Evolutionary conservation across 1,140 invertebrate species (phyloP).

Genomic region (Formica selysi): DNA sequence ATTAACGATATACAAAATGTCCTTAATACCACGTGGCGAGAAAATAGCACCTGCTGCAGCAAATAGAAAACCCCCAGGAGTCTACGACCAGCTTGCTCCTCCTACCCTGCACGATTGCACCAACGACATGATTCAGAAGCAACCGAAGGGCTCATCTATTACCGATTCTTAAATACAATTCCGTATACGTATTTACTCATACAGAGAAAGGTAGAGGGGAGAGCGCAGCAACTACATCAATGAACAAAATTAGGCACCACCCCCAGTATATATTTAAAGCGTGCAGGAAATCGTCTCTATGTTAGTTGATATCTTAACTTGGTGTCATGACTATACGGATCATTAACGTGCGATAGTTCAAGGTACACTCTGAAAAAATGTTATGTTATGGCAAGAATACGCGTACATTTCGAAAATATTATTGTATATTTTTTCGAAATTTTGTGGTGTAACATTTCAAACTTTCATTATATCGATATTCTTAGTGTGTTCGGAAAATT

Average conservation of each 20-base stretch:
- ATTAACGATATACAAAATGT: background rate
- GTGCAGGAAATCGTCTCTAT: constrained; percentile 59
- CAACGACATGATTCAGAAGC: constrained; percentile 37
- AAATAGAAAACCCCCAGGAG: background rate
- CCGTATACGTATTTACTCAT: constrained; percentile 53
- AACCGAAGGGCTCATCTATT: constrained; percentile 35
- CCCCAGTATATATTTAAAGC: constrained; percentile 73
- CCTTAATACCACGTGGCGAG: background rate
- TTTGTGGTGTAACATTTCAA: background rate
- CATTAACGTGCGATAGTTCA: background rate
- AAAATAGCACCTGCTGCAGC: background rate
- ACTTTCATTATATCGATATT: background rate
- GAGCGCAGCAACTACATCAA: constrained; percentile 4
- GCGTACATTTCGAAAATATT: background rate
- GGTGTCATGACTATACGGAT: background rate
- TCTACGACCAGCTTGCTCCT: constrained; percentile 35
- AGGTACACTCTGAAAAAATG: background rate
- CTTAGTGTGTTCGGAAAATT: background rate
- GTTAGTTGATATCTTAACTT: constrained; percentile 69
- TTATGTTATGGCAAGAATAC: background rate
- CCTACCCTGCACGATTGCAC: constrained; percentile 15
- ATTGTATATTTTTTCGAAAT: background rate
- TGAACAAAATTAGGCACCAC: constrained; percentile 56
- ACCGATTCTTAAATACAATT: constrained; percentile 79
- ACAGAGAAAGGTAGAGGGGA: constrained; percentile 35